Conservation (phyloP, 2,888 invertebrate species). For the Brachypalpus laphriformis region DNA sequence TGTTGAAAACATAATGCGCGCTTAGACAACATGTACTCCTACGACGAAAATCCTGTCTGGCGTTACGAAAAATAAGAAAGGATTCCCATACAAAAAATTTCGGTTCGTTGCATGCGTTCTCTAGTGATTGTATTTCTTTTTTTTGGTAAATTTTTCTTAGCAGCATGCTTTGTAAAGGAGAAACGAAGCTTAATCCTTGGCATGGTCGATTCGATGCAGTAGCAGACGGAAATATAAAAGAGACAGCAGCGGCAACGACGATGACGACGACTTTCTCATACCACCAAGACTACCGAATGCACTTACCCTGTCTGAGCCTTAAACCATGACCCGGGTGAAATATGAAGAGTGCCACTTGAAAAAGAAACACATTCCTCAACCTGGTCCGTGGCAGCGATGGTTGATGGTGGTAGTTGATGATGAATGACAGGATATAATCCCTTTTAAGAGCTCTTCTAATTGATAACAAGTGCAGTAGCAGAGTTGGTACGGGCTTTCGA, state of each 20-base stretch:
- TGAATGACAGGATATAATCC: conserved; percentile 74
- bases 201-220: conserved; percentile 39
- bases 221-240: conserved; percentile 61
- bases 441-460: conserved; percentile 72
- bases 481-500: conserved; percentile 8
- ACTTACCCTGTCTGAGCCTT: conserved; percentile 71
- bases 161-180: conserved; percentile 20
- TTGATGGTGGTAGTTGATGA: conserved; percentile 61
- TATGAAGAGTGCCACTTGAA: conserved; percentile 73
- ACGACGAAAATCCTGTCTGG: conserved; percentile 38
- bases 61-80: conserved; percentile 26
- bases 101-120: conserved; percentile 46
- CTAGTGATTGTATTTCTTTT: conserved; percentile 33
- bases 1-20: conserved; percentile 52
- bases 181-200: conserved; percentile 62
- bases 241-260: conserved; percentile 22
- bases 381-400: conserved; percentile 22
- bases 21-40: conserved; percentile 35
- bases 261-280: conserved; percentile 41
- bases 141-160: conserved; percentile 24
- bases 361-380: conserved; percentile 71
- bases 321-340: conserved; percentile 72
- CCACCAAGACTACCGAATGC: conserved; percentile 61
- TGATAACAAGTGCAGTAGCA: conserved; percentile 68
- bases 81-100: conserved; percentile 24